A percentile compares a stretch with the other conserved stretches of the same genome.
Conservation (phyloP, 2,113 vertebrate species). For the Solea solea region DNA sequence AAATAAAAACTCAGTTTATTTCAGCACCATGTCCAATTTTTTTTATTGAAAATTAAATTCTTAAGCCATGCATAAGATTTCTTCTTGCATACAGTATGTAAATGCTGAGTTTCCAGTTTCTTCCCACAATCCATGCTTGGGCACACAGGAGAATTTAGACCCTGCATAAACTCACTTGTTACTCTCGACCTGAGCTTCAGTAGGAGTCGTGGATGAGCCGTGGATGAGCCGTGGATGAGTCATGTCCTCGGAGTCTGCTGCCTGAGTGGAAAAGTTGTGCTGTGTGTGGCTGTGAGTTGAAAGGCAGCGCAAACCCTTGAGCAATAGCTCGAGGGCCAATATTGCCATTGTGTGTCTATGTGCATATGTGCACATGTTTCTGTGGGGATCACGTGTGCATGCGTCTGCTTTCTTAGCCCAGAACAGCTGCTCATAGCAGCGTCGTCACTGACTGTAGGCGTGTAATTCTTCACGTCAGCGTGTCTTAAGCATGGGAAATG, state of each 20-base stretch:
- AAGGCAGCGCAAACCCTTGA: constrained; percentile 26
- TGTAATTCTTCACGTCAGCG: constrained; percentile 55
- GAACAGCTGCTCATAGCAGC: constrained; percentile 45
- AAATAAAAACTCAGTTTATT: neutral
- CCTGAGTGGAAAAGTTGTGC: constrained; percentile 19
- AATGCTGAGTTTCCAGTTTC: neutral
- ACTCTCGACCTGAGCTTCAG: neutral
- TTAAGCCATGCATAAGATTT: neutral
- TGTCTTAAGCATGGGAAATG: constrained; percentile 38
- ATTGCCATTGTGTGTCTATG: constrained; percentile 9
- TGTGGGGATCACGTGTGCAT: neutral
- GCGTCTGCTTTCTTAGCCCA: constrained; percentile 24
- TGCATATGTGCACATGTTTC: constrained; percentile 11
- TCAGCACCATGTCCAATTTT: too few species aligned
- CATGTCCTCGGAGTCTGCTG: constrained; percentile 19
- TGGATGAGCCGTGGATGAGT: constrained; percentile 25
- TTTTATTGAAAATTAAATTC: neutral
- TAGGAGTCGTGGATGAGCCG: constrained; percentile 20
- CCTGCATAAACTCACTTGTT: constrained; percentile 3
- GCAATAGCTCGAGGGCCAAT: constrained; percentile 23
- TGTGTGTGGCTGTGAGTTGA: constrained; percentile 12
- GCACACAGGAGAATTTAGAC: neutral
- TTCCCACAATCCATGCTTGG: neutral
- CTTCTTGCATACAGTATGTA: neutral
- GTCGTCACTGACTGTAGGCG: constrained; percentile 26